phyloP scores from a whole-genome alignment of 2,888 invertebrate species.

The Asteroscopus sphinx region DNA sequence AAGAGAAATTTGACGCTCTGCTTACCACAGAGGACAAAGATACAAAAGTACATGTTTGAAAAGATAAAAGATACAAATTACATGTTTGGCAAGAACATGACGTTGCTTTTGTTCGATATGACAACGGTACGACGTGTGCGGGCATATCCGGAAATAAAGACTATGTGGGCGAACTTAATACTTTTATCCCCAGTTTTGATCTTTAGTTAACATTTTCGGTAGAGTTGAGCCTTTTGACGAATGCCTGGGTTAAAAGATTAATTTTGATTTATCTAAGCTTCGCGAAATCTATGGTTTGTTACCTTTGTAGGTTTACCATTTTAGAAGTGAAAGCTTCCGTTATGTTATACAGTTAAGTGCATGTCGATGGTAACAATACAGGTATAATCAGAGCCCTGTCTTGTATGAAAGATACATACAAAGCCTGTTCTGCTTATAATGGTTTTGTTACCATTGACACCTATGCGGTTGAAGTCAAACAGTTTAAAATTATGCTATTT shows the following conservation, averaged over 20 bases:
- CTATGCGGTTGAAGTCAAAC: no score
- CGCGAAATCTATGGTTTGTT: conserved; percentile 14
- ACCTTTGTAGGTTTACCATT: no score
- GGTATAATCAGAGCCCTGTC: no score
- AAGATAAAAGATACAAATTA: conserved; percentile 55
- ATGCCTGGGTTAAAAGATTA: conserved; percentile 21
- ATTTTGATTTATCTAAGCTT: conserved; percentile 26
- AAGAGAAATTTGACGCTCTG: conserved; percentile 45
- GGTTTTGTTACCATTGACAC: no score
- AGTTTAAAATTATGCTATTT: no score
- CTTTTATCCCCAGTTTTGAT: conserved; percentile 51
- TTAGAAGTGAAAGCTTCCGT: no score
- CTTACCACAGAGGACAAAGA: conserved; percentile 45
- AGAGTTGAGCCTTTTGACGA: conserved; percentile 34
- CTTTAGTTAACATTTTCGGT: conserved; percentile 43
- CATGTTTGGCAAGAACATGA: conserved; percentile 57
- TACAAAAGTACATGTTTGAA: conserved; percentile 56
- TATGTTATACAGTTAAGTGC: no score
- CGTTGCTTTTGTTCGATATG: conserved; percentile 50
- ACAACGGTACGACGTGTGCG: conserved; percentile 58
- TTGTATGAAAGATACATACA: no score
- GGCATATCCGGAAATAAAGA: conserved; percentile 51
- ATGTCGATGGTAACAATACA: no score
- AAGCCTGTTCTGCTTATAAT: no score
- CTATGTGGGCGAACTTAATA: conserved; percentile 51